Conservation (phyloP, 2,113 vertebrate species). For the Penelope pileata region DNA sequence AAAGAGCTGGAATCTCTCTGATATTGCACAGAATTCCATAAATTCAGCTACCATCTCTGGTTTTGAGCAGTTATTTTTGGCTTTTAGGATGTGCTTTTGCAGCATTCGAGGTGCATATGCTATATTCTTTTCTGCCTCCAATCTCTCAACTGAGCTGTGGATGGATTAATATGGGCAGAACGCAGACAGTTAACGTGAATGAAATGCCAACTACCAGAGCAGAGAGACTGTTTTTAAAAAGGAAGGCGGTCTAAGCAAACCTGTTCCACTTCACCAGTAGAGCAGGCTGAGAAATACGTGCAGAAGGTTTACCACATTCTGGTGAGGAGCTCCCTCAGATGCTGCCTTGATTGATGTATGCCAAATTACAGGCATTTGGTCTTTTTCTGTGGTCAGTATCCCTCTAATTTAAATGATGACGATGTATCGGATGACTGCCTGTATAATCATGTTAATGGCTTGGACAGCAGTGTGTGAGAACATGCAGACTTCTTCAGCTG, state of each 20-base stretch:
- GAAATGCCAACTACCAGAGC: not conserved
- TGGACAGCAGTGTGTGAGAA: not conserved
- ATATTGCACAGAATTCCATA: not conserved
- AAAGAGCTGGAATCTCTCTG: not conserved
- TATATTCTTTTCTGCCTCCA: not conserved
- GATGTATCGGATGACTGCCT: not conserved
- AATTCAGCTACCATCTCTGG: not conserved
- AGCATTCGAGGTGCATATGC: not conserved
- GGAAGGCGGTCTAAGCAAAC: not conserved
- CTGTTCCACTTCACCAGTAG: not conserved
- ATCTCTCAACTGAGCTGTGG: not conserved
- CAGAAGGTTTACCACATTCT: not conserved
- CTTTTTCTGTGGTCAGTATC: not conserved
- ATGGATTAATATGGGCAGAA: not conserved
- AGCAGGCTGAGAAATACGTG: not conserved
- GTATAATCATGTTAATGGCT: not conserved
- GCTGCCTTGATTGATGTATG: not conserved
- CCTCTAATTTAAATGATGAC: not conserved
- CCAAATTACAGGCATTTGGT: not conserved
- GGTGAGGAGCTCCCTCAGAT: not conserved
- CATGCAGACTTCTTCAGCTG: not conserved
- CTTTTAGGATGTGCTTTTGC: not conserved
- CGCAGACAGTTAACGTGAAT: not conserved
- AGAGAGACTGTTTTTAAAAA: not conserved
- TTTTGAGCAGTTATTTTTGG: not conserved